These are phyloP conservation scores for Scleropages formosus DNA, from an alignment of 2,797 vertebrate species.

Conservation along the genomic window DNA sequence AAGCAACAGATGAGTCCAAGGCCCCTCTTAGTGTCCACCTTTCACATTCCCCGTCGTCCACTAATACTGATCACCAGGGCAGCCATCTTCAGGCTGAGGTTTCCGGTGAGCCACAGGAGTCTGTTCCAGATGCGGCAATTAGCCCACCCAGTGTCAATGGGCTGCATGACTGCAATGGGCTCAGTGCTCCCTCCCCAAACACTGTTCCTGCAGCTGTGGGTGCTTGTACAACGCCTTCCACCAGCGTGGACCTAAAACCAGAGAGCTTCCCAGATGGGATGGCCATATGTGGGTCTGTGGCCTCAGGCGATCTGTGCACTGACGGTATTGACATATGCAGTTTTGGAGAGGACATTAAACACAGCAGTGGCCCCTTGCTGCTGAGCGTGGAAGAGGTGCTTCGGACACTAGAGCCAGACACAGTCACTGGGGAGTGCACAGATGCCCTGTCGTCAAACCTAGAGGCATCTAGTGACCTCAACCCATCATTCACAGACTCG, in stretches of 20 bases:
- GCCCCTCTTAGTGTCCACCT: conserved; percentile 74
- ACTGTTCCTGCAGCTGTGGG: conserved; percentile 65
- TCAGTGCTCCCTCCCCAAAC: conserved; percentile 77
- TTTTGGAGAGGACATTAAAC: conserved; percentile 81
- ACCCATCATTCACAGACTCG: conserved; percentile 69
- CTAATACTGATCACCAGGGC: conserved; percentile 68
- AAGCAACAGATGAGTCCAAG: conserved; percentile 56
- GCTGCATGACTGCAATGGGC: conserved; percentile 83
- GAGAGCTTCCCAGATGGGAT: conserved; percentile 73
- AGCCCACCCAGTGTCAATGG: conserved; percentile 75
- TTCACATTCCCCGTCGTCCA: conserved; percentile 82
- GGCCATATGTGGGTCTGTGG: conserved; percentile 78
- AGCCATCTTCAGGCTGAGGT: conserved; percentile 61
- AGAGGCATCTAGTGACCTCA: conserved; percentile 67
- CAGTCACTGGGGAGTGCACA: conserved; percentile 75
- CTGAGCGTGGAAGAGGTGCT: conserved; percentile 90
- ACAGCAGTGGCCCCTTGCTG: conserved; percentile 79
- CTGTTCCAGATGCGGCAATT: conserved; percentile 61
- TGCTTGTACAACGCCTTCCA: conserved; percentile 54
- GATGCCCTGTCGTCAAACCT: conserved; percentile 67
- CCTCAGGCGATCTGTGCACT: conserved; percentile 73
- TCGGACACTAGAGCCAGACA: conserved; percentile 85
- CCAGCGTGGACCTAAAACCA: conserved; percentile 67
- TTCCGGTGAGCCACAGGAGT: conserved; percentile 70
- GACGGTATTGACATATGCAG: conserved; percentile 73